Evolutionary conservation across 30 jellyfish, hydroid and myxozoan genomes (phyloP).

Genomic region (Aurelia aurita): DNA sequence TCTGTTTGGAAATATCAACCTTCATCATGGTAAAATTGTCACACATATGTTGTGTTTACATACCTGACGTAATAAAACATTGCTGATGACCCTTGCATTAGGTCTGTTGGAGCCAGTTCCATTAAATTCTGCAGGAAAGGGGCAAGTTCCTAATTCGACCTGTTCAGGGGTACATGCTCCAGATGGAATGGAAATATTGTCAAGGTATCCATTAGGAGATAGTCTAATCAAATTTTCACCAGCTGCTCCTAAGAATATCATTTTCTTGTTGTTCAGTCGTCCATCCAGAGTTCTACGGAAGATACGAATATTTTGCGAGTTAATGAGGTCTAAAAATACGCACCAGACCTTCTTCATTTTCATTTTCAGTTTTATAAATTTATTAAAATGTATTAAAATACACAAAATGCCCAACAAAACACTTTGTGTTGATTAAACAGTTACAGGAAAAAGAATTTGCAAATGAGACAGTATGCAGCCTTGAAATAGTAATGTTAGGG

Average conservation of each 20-base stretch:
- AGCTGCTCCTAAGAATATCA: constrained; percentile 75
- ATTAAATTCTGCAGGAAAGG: constrained; percentile 71
- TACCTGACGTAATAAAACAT: constrained; percentile 74
- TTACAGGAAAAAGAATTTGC: too few relatives aligned
- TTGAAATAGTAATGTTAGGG: too few relatives aligned
- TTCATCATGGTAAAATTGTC: too few relatives aligned
- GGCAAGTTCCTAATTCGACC: constrained; percentile 59
- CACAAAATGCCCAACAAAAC: too few relatives aligned
- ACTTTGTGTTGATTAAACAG: too few relatives aligned
- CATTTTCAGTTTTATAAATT: too few relatives aligned
- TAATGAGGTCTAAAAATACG: too few relatives aligned
- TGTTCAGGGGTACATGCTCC: constrained; percentile 80
- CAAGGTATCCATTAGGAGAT: constrained; percentile 72
- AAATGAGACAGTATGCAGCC: too few relatives aligned
- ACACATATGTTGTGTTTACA: background rate
- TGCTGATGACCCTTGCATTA: constrained; percentile 80
- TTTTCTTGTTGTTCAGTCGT: constrained; percentile 59
- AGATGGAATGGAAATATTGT: constrained; percentile 75
- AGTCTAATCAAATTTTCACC: constrained; percentile 59
- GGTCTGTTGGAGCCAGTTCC: constrained; percentile 91
- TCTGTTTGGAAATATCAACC: too few relatives aligned
- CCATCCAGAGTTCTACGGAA: constrained; percentile 81
- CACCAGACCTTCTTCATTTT: too few relatives aligned
- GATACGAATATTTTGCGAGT: too few relatives aligned
- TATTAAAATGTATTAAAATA: too few relatives aligned